A percentile compares a stretch with the other conserved stretches of the same genome.
These are phyloP conservation scores for Gari tellinella DNA, from an alignment of 2,888 invertebrate genomes.

Conservation along the genomic window DNA sequence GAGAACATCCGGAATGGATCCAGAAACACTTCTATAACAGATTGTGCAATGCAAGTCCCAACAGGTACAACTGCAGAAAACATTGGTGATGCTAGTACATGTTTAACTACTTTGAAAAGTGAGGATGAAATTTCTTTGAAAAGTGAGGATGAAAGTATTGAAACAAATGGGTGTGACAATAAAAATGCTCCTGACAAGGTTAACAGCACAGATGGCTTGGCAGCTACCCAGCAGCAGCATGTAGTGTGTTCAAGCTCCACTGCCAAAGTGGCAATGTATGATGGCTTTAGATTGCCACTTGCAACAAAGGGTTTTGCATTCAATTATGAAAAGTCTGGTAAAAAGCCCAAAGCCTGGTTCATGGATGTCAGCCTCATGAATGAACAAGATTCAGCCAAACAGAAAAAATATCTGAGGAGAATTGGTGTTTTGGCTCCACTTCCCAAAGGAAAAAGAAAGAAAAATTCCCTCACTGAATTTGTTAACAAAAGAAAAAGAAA, in stretches of 20 bases:
- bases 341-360: constrained; percentile 74
- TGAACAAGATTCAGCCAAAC: constrained; percentile 59
- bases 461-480: constrained; percentile 3
- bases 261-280: constrained; percentile 50
- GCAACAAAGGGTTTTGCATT: constrained; percentile 72
- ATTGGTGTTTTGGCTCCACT: constrained; percentile 17
- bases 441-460: neutral
- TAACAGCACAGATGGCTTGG: neutral
- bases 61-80: too few relatives aligned
- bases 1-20: constrained; percentile 4
- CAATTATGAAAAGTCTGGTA: constrained; percentile 73
- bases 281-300: constrained; percentile 68
- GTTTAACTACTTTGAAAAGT: neutral
- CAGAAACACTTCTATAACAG: too few relatives aligned
- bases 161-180: neutral
- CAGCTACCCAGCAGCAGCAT: constrained; percentile 5
- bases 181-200: neutral
- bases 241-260: constrained; percentile 27
- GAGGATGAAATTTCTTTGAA: neutral
- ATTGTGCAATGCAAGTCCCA: too few relatives aligned
- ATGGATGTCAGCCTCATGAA: constrained; percentile 71
- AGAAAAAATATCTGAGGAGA: constrained; percentile 60
- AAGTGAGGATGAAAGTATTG: neutral
- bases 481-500: constrained; percentile 20
- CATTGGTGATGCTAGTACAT: too few relatives aligned